Percentiles rank a stretch among this genome's conserved stretches.
These are phyloP conservation scores for Callyntrura guangdongensis DNA, from an alignment of 2,888 invertebrate species.

Conservation along the genomic window DNA sequence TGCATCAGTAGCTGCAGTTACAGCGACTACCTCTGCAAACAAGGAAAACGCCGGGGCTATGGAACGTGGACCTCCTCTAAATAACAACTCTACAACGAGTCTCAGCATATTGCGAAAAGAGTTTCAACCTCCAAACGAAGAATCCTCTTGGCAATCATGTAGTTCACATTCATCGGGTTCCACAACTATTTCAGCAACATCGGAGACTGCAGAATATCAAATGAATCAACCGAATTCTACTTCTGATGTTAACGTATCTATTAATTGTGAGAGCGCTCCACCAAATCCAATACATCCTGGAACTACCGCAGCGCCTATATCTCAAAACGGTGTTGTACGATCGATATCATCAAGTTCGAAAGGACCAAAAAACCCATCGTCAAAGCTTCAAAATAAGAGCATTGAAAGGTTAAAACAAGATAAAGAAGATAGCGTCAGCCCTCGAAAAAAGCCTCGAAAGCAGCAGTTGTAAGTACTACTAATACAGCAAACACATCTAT, in stretches of 20 bases:
- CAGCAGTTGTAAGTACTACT: conserved; percentile 92
- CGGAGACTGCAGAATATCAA: conserved; percentile 86
- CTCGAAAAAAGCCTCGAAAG: conserved; percentile 96
- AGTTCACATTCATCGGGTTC: conserved; percentile 89
- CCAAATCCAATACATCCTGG: conserved; percentile 27
- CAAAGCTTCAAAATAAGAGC: conserved; percentile 81
- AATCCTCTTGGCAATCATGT: conserved; percentile 84
- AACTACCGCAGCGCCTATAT: conserved; percentile 58
- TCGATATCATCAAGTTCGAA: conserved; percentile 66
- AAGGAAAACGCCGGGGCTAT: conserved; percentile 82
- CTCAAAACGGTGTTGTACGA: conserved; percentile 82
- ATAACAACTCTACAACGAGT: conserved; percentile 29
- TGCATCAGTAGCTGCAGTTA: conserved; percentile 77
- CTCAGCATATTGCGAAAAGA: conserved; percentile 84
- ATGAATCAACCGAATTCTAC: conserved; percentile 80
- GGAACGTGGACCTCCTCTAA: conserved; percentile 61
- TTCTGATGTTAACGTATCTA: conserved; percentile 42
- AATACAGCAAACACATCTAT: too few relatives aligned
- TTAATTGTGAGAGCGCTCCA: conserved; percentile 63
- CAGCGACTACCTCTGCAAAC: conserved; percentile 82
- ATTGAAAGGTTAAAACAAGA: conserved; percentile 82
- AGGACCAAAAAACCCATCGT: conserved; percentile 71
- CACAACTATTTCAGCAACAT: conserved; percentile 95
- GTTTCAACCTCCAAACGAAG: conserved; percentile 84
- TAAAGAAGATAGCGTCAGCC: conserved; percentile 88